These are phyloP conservation scores for Luffia ferchaultella DNA, from an alignment of 2,888 invertebrate species.

Conservation along the genomic window DNA sequence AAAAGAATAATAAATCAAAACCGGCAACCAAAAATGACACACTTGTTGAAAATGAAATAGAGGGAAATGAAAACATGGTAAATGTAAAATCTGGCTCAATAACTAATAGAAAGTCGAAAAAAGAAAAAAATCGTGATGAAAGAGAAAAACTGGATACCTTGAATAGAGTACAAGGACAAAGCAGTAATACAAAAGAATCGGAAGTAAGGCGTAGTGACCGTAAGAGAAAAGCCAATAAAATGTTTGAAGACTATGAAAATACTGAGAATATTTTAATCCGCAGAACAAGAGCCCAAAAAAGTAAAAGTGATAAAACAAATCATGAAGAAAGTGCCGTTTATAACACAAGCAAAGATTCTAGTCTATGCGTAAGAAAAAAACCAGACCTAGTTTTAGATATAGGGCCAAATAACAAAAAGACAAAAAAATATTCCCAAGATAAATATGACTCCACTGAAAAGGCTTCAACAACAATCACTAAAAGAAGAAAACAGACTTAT, in stretches of 20 bases:
- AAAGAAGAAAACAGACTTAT: conserved; percentile 21
- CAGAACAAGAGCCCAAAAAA: background rate
- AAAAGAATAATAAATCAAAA: too few relatives aligned
- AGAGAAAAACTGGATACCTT: background rate
- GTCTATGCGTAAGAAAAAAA: conserved; percentile 26
- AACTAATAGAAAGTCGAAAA: conserved; percentile 2
- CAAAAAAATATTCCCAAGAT: too few relatives aligned
- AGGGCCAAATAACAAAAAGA: conserved; percentile 29
- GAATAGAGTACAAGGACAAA: too few relatives aligned
- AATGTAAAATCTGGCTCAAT: too few relatives aligned
- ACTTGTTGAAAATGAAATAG: too few relatives aligned
- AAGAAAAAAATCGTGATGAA: background rate
- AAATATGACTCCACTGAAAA: too few relatives aligned
- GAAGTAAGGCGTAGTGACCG: conserved; percentile 40
- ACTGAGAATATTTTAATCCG: background rate
- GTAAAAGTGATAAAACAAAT: background rate
- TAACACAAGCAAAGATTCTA: conserved; percentile 31
- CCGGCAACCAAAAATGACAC: too few relatives aligned
- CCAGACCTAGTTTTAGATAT: conserved; percentile 21
- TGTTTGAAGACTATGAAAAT: conserved; percentile 14
- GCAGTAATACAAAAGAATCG: too few relatives aligned
- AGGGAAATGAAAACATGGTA: too few relatives aligned
- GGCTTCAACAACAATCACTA: conserved; percentile 28
- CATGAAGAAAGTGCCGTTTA: conserved; percentile 39
- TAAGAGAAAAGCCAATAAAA: conserved; percentile 23